Percentiles rank a stretch among this genome's conserved stretches.
These are phyloP conservation scores for Notarius lentiginosus DNA, from an alignment of 2,113 vertebrate species.

Conservation along the genomic window DNA sequence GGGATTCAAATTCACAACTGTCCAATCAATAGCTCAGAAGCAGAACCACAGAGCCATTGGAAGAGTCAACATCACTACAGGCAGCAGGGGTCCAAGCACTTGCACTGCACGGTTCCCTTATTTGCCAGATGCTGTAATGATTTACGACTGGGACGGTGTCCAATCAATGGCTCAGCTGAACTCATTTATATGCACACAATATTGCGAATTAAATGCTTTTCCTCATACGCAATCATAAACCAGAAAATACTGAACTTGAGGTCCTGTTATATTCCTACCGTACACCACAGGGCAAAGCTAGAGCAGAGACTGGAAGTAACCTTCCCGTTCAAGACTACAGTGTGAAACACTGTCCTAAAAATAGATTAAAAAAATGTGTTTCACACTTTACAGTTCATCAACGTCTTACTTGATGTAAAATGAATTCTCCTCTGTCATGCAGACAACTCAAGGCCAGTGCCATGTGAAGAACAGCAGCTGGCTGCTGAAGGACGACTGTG, in stretches of 20 bases:
- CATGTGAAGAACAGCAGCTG: slow-evolving; percentile 65
- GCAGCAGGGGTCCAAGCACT: background rate
- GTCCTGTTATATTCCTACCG: background rate
- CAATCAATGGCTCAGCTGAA: background rate
- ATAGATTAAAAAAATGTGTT: background rate
- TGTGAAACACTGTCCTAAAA: background rate
- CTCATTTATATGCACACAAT: background rate
- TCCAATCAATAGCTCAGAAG: background rate
- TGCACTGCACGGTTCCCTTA: background rate
- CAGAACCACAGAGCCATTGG: background rate
- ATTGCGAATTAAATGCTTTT: background rate
- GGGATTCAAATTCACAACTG: background rate
- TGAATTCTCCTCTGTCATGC: slow-evolving; percentile 31
- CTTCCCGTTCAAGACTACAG: background rate
- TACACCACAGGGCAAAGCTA: background rate
- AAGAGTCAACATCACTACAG: background rate
- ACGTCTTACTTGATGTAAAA: background rate
- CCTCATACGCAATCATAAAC: background rate
- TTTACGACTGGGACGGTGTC: background rate
- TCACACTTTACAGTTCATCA: background rate
- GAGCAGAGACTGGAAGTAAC: background rate
- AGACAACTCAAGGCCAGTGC: slow-evolving; percentile 84
- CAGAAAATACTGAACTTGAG: background rate
- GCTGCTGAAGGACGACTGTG: slow-evolving; percentile 67
- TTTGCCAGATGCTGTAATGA: background rate